Evolutionary conservation across 23 tunicate genomes (phyloP), one percentile per base, ranked within the genome.

Genomic region (Halocynthia roretzi): DNA sequence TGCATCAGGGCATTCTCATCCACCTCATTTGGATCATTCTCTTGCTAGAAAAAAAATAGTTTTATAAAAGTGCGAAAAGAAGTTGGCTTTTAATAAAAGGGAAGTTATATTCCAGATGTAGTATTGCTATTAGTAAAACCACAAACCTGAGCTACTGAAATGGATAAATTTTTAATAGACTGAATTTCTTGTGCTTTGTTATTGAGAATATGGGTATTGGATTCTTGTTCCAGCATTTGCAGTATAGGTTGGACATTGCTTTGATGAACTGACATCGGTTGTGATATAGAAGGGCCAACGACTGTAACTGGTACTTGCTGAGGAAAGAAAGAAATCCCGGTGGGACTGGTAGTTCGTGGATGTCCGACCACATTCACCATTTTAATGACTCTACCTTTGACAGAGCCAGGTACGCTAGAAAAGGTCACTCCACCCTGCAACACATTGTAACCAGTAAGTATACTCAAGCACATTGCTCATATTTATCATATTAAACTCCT

Each of bases 281-380:
- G 53, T 31, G 44, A 31, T 31, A 31, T 31, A 31, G 44, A 31
- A 31, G 44, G 44, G 44, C 44, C 4, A 4, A 31, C 44, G 44
- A 31, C 44, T 31, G 44, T 31, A 0, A 31, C 44, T 51, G 61
- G 57, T 15, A 18, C 11, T 10, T 51, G 75, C 31, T 22, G 56
- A 64, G 8, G 8, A 19, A 15, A 22, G 53, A 9, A 70, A 6
- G 50, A 55, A 10, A 48, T 17, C 8, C 8, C 7, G 1, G 75
- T 8, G 23, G 83, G 53, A 53, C 58, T 51, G 18, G 68, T 56
- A 52, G 80, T 44, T 56, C 61, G 80, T 14, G 60, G 72, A 44
- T 71, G 80, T 50, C 80, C 67, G n/a, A 88, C 75, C 23, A 89
- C 57, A 61, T 89, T 88, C 18, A 82, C 75, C 83, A 89, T 80